Percentiles rank a stretch among this genome's conserved stretches.
phyloP scores from a whole-genome alignment of 1,140 invertebrate species.

The Yoshiicerus persimilis region DNA sequence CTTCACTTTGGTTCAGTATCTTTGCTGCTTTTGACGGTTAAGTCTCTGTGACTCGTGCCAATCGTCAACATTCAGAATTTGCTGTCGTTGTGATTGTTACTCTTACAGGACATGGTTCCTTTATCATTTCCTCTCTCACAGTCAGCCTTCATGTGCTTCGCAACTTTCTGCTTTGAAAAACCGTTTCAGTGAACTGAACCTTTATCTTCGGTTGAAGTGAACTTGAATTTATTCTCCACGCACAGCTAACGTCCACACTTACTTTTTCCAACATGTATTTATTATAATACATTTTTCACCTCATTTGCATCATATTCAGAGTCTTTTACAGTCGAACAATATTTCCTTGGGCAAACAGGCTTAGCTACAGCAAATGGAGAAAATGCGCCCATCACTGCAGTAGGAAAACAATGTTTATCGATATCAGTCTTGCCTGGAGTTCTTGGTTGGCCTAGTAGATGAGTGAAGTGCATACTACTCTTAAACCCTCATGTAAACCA shows the following conservation, averaged over 20 bases:
- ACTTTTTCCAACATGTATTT: background rate
- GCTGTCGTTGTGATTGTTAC: background rate
- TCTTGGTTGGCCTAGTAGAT: too few species aligned
- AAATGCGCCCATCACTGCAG: background rate
- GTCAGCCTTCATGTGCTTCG: background rate
- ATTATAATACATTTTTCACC: background rate
- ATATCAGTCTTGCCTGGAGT: background rate
- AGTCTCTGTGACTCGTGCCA: background rate
- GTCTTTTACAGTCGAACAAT: too few species aligned
- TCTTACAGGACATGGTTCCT: background rate
- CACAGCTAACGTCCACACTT: background rate
- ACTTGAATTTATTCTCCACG: background rate
- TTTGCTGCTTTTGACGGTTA: constrained; percentile 5
- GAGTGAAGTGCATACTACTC: background rate
- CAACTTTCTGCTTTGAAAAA: background rate
- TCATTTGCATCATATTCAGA: background rate
- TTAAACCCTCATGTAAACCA: background rate
- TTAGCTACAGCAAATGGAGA: background rate
- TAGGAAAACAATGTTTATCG: background rate
- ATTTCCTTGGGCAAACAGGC: too few species aligned
- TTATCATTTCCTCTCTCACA: background rate
- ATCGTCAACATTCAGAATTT: constrained; percentile 3
- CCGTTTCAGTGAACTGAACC: background rate
- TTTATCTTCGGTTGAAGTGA: background rate
- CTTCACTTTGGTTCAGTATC: constrained; percentile 13